These are phyloP conservation scores for Micropterix aruncella DNA, from an alignment of 2,888 invertebrate species.

Conservation along the genomic window DNA sequence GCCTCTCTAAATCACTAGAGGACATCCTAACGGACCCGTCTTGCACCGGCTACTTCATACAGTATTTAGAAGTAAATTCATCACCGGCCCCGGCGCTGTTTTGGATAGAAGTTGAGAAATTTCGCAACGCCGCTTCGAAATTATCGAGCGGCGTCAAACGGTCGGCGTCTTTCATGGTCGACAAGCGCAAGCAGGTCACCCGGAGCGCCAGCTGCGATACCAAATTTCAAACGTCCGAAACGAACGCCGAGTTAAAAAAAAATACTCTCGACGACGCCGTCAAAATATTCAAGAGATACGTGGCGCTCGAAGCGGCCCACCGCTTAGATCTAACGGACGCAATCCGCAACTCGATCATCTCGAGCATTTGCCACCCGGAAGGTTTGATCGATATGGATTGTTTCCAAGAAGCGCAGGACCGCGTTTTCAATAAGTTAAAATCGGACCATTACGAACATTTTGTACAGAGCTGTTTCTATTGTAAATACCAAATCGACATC, in stretches of 20 bases:
- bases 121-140: constrained; percentile 29
- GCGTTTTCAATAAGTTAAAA: constrained; percentile 54
- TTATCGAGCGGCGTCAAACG: constrained; percentile 1
- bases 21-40: constrained; percentile 68
- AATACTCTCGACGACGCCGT: constrained; percentile 44
- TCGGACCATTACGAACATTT: constrained; percentile 68
- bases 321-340: constrained; percentile 43
- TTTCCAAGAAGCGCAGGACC: constrained; percentile 58
- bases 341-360: constrained; percentile 42
- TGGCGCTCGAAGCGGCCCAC: constrained; percentile 52
- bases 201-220: constrained; percentile 1
- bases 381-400: constrained; percentile 52
- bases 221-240: neutral
- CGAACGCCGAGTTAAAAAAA: constrained; percentile 16
- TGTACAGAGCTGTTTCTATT: constrained; percentile 71
- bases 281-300: constrained; percentile 62
- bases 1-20: constrained; percentile 57
- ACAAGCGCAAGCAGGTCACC: neutral
- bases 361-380: constrained; percentile 52
- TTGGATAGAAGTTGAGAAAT: constrained; percentile 62
- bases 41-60: constrained; percentile 70
- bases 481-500: constrained; percentile 88
- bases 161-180: neutral
- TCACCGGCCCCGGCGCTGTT: constrained; percentile 53
- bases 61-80: constrained; percentile 69